A percentile compares a stretch with the other conserved stretches of the same genome.
Evolutionary conservation across 2,888 invertebrate genomes (phyloP).

Genomic region (Molorchus minor): DNA sequence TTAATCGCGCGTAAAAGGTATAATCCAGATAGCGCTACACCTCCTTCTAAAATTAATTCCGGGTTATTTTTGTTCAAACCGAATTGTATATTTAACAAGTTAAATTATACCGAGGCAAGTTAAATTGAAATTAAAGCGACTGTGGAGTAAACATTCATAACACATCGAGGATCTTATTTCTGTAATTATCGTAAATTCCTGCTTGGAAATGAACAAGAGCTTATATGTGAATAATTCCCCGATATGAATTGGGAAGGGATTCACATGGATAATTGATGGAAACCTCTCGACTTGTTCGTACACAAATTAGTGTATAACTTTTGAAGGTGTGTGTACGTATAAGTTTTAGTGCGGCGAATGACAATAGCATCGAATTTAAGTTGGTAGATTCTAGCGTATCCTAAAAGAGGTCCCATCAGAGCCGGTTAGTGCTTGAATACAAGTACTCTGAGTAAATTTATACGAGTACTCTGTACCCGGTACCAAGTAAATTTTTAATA

Average conservation of each 20-base stretch:
- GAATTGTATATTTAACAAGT: conserved; percentile 43
- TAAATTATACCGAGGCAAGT: conserved; percentile 46
- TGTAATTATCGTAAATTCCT: conserved; percentile 49
- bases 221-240: conserved; percentile 47
- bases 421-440: too few species aligned
- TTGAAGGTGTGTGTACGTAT: conserved; percentile 23
- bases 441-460: too few species aligned
- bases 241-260: conserved; percentile 45
- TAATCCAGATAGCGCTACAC: conserved; percentile 14
- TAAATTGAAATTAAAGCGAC: conserved; percentile 46
- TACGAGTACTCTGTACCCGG: too few species aligned
- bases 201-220: conserved; percentile 44
- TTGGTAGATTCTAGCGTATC: background rate
- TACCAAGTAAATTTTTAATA: too few species aligned
- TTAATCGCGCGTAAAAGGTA: conserved; percentile 12
- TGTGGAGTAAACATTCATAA: conserved; percentile 46
- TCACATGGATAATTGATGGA: conserved; percentile 46
- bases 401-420: too few species aligned
- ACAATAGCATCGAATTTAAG: conserved; percentile 5
- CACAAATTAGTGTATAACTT: conserved; percentile 34
- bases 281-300: conserved; percentile 32
- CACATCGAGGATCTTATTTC: conserved; percentile 49
- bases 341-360: background rate
- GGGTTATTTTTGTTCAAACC: conserved; percentile 29
- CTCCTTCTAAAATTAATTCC: conserved; percentile 23